Evolutionary conservation across 2,888 invertebrate genomes (phyloP), one percentile per base, ranked within the genome.

Genomic region (Pyralis farinalis): DNA sequence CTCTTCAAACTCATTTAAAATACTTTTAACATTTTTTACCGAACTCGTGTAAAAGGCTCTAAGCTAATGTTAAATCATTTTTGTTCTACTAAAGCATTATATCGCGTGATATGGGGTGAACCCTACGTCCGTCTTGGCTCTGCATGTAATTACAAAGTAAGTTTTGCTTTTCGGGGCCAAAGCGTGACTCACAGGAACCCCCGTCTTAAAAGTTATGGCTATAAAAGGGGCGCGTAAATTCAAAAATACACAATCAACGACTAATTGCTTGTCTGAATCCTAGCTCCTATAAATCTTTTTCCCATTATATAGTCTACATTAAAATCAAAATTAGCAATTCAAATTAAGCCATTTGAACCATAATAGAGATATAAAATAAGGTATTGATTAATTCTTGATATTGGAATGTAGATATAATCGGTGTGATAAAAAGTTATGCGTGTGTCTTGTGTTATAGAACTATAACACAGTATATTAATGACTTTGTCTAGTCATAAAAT

Each of bases 141-240:
- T n/a, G 76, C 77, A 73, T 79, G 80, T 85, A 86, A 85, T 85
- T 86, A 74, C 71, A 49, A 66, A 71, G 72, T 71, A 80, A 83
- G 72, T 82, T 80, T 55, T 77, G 63, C 76, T 78, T 85, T 84
- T 76, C 58, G 72, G 76, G 73, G 70, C 56, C 63, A 63, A 47
- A 55, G 70, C 78, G 79, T 80, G 81, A 77, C 75, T 82, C 71
- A 69, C 58, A n/a, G n/a, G n/a, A 52, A 66, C 68, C 75, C 78
- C 71, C 45, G 55, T 55, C 58, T 60, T 64, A 66, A 65, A 57
- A 70, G 64, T 60, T 55, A 63, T 37, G 58, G 72, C 63, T 72
- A 80, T 83, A 82, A 76, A 21, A 25, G 25, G 25, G n/a, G 25
- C 8, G 25, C 25, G 25, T 12, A 40, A 25, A 3, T 25, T 7